phyloP scores from a whole-genome alignment of 2,888 invertebrate genomes.

The Lithophane ornitopus region DNA sequence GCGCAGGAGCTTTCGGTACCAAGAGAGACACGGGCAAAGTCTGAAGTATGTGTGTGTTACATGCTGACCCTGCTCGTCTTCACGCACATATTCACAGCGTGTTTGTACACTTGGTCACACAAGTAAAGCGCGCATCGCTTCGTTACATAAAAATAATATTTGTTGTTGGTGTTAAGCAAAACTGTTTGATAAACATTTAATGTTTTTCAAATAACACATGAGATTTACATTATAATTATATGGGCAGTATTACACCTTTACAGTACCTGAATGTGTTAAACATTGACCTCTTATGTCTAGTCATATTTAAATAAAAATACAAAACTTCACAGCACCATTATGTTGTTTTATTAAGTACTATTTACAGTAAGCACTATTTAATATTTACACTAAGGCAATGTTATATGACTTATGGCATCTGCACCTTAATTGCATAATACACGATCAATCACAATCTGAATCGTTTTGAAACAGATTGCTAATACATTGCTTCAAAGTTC shows the following conservation, averaged over 20 bases:
- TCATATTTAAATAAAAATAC: slow-evolving; percentile 56
- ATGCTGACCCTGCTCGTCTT: no score
- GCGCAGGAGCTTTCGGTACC: no score
- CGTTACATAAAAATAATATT: background rate
- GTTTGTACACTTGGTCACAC: background rate
- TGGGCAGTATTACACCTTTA: slow-evolving; percentile 32
- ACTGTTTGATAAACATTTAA: slow-evolving; percentile 54
- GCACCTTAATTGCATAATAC: no score
- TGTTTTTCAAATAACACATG: slow-evolving; percentile 47
- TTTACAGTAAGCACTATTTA: slow-evolving; percentile 14
- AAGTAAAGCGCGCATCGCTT: background rate
- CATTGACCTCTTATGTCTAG: slow-evolving; percentile 59
- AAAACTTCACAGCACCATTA: slow-evolving; percentile 38
- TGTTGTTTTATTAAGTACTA: slow-evolving; percentile 50
- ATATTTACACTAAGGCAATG: background rate
- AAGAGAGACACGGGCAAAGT: no score
- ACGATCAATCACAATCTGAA: no score
- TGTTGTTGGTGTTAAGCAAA: slow-evolving; percentile 43
- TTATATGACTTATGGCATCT: no score
- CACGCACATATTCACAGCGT: background rate
- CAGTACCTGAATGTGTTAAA: slow-evolving; percentile 58
- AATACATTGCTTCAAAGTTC: no score
- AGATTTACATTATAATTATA: slow-evolving; percentile 19
- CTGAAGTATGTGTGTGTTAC: no score
- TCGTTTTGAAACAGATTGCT: no score